Conservation (phyloP, 2,113 vertebrate species). For the Rattus rattus region DNA sequence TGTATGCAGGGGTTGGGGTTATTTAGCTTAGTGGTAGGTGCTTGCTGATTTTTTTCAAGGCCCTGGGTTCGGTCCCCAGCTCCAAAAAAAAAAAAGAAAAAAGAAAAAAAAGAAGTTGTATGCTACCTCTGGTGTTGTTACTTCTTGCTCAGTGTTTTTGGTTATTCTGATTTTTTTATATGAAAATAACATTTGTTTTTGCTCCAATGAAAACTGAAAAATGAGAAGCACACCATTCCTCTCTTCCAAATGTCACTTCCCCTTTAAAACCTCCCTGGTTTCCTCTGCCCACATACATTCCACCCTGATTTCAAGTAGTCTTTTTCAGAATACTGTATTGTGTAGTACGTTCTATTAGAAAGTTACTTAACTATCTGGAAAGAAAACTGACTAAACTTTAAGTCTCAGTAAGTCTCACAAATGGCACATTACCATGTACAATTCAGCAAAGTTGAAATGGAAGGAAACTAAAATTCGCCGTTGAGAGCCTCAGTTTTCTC, state of each 20-base stretch:
- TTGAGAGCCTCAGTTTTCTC: background rate
- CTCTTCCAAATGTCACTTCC: constrained; percentile 2
- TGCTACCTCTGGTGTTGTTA: background rate
- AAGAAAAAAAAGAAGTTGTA: no score
- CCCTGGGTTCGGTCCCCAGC: no score
- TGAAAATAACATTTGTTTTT: background rate
- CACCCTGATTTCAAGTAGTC: background rate
- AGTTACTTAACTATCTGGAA: background rate
- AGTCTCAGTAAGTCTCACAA: background rate
- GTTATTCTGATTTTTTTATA: background rate
- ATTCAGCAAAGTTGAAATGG: background rate
- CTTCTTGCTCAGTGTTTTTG: background rate
- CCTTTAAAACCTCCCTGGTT: background rate
- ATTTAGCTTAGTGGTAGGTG: no score
- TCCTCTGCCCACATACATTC: rapidly evolving
- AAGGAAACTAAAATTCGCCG: background rate
- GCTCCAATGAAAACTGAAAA: constrained; percentile 9
- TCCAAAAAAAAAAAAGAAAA: no score
- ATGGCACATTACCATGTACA: background rate
- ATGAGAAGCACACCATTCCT: background rate
- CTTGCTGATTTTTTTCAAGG: no score
- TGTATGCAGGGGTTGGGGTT: no score
- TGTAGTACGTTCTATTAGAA: background rate
- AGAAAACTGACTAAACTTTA: background rate
- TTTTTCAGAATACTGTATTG: background rate